phyloP scores from a whole-genome alignment of 2,888 invertebrate genomes.

The Phengaris arion region DNA sequence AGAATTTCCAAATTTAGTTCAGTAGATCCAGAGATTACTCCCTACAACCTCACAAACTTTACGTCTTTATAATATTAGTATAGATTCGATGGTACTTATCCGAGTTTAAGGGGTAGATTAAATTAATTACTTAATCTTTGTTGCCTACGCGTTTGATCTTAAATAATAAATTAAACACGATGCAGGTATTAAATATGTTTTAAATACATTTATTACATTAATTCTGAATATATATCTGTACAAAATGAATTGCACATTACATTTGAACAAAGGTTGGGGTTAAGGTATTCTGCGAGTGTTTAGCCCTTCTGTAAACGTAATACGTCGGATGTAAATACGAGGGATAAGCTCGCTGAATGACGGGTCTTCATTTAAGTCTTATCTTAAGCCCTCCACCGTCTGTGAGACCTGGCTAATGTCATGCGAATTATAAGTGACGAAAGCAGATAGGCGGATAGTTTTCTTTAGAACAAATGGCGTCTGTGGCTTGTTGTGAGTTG shows the following conservation, averaged over 20 bases:
- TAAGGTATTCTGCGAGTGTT: conserved; percentile 26
- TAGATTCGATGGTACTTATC: neutral
- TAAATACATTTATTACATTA: neutral
- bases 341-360: conserved; percentile 38
- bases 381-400: conserved; percentile 31
- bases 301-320: conserved; percentile 31
- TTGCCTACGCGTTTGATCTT: neutral
- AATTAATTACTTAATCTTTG: neutral
- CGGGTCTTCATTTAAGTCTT: conserved; percentile 36
- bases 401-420: conserved; percentile 1
- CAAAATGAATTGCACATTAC: neutral
- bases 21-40: too few species aligned
- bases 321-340: conserved; percentile 36
- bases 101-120: neutral
- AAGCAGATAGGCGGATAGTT: neutral
- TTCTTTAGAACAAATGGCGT: neutral
- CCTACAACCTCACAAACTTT: too few species aligned
- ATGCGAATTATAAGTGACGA: neutral
- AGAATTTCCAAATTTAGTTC: too few species aligned
- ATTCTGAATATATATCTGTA: neutral
- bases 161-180: neutral
- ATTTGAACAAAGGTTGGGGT: conserved; percentile 16
- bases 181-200: neutral
- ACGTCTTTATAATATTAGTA: too few species aligned
- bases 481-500: too few species aligned